Evolutionary conservation across 2,797 vertebrate species (phyloP).

Genomic region (Chrysocyon brachyurus): DNA sequence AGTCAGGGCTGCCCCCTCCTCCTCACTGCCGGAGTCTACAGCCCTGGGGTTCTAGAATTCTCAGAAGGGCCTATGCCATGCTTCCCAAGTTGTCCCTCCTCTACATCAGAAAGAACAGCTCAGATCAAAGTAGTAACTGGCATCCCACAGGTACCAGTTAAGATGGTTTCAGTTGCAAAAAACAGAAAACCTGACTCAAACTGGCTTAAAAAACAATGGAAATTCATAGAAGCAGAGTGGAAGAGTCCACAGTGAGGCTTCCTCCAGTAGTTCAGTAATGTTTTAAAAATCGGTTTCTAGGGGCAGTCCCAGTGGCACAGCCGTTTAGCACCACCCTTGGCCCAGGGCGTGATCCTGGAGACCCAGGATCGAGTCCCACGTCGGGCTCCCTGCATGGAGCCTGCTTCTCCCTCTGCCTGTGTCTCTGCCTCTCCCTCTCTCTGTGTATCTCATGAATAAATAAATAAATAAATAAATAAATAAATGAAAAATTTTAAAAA

Average conservation of each 20-base stretch:
- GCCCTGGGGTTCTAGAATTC: neutral
- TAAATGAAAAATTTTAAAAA: no score
- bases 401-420: no score
- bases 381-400: no score
- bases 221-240: neutral
- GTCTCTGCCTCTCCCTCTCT: no score
- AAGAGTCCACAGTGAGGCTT: neutral
- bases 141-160: neutral
- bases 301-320: no score
- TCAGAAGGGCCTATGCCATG: neutral
- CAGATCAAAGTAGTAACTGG: neutral
- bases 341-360: no score
- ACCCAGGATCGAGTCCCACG: no score
- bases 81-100: neutral
- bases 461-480: no score
- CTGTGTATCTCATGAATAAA: no score
- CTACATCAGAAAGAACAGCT: neutral
- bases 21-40: neutral
- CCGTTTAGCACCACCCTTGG: no score
- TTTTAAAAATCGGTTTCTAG: neutral
- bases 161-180: neutral
- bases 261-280: neutral
- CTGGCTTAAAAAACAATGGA: neutral
- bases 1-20: neutral
- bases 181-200: neutral